Conservation (phyloP, 2,888 invertebrate genomes). For the Nomada fucata region DNA sequence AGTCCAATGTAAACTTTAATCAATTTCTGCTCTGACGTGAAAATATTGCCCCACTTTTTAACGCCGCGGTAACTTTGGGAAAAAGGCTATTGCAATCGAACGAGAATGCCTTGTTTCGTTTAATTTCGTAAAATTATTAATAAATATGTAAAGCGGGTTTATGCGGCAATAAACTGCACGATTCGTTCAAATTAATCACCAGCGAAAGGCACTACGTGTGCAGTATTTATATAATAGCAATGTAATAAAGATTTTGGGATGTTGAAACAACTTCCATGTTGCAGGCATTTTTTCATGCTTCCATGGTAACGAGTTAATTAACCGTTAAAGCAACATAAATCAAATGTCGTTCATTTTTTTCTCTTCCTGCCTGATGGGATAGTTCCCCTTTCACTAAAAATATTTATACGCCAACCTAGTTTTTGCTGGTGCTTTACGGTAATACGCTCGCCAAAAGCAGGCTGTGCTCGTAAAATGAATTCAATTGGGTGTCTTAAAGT, state of each 20-base stretch:
- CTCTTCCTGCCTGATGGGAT: background rate
- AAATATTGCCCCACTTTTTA: too few relatives aligned
- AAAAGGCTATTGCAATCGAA: background rate
- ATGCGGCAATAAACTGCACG: constrained; percentile 6
- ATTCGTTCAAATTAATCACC: constrained; percentile 22
- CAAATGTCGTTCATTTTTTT: constrained; percentile 18
- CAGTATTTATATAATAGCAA: constrained; percentile 11
- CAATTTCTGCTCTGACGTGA: too few relatives aligned
- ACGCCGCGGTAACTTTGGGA: too few relatives aligned
- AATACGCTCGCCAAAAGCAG: too few relatives aligned
- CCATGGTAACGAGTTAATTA: constrained; percentile 61
- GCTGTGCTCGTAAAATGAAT: too few relatives aligned
- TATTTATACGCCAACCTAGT: background rate
- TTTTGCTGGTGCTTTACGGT: background rate
- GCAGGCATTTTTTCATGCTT: constrained; percentile 9
- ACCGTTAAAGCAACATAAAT: constrained; percentile 35
- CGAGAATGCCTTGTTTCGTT: background rate
- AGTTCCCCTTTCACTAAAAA: constrained; percentile 30
- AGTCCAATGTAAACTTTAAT: too few relatives aligned
- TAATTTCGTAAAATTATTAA: background rate
- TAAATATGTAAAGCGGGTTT: background rate
- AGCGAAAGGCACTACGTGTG: constrained; percentile 13
- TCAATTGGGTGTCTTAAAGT: too few relatives aligned
- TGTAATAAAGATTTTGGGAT: constrained; percentile 27
- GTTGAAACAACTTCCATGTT: constrained; percentile 11